phyloP scores from a whole-genome alignment of 2,797 vertebrate genomes.

The Siniperca obscura region DNA sequence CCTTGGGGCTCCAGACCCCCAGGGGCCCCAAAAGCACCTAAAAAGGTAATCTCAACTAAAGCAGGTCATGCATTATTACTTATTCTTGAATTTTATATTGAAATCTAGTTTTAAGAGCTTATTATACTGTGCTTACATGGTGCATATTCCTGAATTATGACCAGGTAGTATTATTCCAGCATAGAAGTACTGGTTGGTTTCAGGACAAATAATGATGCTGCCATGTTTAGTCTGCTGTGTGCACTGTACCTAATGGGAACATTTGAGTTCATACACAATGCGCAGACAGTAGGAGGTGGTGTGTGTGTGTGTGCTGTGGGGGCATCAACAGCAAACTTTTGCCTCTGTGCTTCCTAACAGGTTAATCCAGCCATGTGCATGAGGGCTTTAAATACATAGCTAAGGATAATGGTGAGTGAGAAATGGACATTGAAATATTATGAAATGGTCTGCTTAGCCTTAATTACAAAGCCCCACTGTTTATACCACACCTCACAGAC shows the following conservation, averaged over 20 bases:
- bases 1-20: background rate
- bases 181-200: background rate
- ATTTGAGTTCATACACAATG: background rate
- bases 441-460: constrained; percentile 70
- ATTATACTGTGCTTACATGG: background rate
- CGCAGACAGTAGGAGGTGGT: background rate
- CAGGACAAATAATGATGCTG: constrained; percentile 14
- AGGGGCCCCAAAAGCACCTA: background rate
- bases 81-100: no score
- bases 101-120: background rate
- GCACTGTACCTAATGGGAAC: constrained; percentile 1
- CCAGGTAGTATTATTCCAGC: background rate
- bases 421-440: constrained; percentile 58
- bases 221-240: constrained; percentile 25
- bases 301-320: background rate
- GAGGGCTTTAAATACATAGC: constrained; percentile 19
- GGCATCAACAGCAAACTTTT: constrained; percentile 19
- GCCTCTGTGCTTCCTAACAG: background rate
- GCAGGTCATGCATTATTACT: no score
- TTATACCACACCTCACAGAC: constrained; percentile 68
- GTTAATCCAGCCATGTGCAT: constrained; percentile 20
- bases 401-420: constrained; percentile 28
- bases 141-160: background rate
- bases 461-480: constrained; percentile 67
- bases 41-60: no score